Evolutionary conservation across 2,113 vertebrate genomes (phyloP).

Genomic region (Pluvianellus socialis): DNA sequence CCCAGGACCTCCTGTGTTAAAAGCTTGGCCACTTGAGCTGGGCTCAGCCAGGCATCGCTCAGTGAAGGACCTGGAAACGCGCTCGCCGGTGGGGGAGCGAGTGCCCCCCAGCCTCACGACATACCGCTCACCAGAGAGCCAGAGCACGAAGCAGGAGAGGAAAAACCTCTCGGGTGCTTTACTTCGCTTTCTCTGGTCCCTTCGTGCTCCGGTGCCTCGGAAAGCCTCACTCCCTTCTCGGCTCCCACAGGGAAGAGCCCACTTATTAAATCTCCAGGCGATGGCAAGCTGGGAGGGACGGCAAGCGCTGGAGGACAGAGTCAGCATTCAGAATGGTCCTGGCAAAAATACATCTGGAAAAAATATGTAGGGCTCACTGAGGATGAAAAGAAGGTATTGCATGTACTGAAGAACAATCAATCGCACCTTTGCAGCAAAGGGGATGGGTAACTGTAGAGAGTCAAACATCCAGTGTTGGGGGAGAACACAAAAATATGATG

Average conservation of each 20-base stretch:
- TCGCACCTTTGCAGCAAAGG: background rate
- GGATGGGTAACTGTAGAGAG: background rate
- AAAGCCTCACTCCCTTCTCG: background rate
- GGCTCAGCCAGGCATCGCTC: background rate
- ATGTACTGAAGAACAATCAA: background rate
- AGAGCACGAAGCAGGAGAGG: background rate
- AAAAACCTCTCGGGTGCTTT: background rate
- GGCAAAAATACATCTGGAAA: background rate
- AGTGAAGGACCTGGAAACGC: background rate
- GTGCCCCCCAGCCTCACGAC: rapidly evolving
- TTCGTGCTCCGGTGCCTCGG: background rate
- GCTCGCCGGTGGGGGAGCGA: too few relatives aligned
- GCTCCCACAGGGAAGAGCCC: background rate
- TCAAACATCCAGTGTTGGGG: background rate
- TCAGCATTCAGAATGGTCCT: background rate
- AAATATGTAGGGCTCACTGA: background rate
- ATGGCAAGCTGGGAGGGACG: background rate
- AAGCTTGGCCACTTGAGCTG: background rate
- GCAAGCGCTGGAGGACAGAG: background rate
- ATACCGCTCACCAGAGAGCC: background rate
- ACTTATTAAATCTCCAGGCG: background rate
- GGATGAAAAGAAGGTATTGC: background rate
- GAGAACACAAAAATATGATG: background rate
- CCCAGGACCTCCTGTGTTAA: background rate
- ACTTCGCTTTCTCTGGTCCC: background rate